Evolutionary conservation across 2,113 vertebrate genomes (phyloP).

Genomic region (Grus americana): DNA sequence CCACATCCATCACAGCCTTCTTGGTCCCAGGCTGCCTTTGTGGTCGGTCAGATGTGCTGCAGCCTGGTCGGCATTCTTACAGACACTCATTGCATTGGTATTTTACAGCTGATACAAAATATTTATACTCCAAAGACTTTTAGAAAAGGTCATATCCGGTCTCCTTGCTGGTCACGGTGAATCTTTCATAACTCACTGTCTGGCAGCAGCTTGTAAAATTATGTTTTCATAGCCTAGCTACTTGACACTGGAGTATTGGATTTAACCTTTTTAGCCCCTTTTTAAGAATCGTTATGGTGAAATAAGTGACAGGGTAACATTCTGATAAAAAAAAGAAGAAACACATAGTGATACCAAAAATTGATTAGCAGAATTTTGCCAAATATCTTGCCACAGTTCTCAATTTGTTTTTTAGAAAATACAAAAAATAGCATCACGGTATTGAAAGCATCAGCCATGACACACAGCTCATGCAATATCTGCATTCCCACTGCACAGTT

Average conservation of each 20-base stretch:
- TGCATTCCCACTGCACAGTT: background rate
- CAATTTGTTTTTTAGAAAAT: background rate
- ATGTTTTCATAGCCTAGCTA: conserved; percentile 19
- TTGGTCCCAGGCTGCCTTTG: background rate
- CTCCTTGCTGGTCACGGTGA: background rate
- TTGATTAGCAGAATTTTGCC: background rate
- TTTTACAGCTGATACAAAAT: conserved; percentile 21
- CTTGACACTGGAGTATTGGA: background rate
- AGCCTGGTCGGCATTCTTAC: background rate
- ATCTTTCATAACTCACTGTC: conserved; percentile 48
- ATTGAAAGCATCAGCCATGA: background rate
- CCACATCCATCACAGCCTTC: background rate
- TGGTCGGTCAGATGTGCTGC: background rate
- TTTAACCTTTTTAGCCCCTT: background rate
- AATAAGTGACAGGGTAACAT: background rate
- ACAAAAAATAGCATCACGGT: background rate
- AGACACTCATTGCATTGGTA: background rate
- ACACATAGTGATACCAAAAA: background rate
- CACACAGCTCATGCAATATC: background rate
- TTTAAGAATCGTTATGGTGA: background rate
- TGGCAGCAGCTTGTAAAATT: conserved; percentile 53
- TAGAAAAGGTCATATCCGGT: background rate
- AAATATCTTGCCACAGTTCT: background rate
- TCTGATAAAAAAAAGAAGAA: background rate
- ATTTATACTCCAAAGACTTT: background rate